Percentiles rank a stretch among this genome's conserved stretches.
phyloP scores from a whole-genome alignment of 2,888 invertebrate species.

The Trissoscelio sp. region DNA sequence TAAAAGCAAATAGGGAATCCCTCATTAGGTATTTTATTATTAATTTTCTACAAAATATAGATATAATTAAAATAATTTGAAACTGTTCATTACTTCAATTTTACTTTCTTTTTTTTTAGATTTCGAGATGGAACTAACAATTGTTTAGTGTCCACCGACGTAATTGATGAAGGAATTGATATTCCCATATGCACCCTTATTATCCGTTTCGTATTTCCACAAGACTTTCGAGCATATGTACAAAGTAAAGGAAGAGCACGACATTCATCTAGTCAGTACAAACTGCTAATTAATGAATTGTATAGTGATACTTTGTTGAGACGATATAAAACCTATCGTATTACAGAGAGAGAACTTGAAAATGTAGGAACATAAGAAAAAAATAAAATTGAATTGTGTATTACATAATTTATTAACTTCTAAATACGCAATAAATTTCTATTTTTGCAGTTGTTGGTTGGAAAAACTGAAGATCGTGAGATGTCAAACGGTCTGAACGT shows the following conservation, averaged over 20 bases:
- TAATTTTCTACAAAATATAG: too few relatives aligned
- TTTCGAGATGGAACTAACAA: constrained; percentile 87
- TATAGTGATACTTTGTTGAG: constrained; percentile 76
- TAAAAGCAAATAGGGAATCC: constrained; percentile 85
- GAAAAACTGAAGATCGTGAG: not conserved
- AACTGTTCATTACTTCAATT: too few relatives aligned
- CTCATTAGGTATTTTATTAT: constrained; percentile 83
- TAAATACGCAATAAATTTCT: too few relatives aligned
- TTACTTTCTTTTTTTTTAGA: constrained; percentile 76
- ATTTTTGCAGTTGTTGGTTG: constrained; percentile 36
- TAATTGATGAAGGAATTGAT: constrained; percentile 96
- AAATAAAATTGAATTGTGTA: not conserved
- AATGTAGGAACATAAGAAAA: not conserved
- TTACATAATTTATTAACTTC: too few relatives aligned
- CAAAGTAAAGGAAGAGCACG: constrained; percentile 96
- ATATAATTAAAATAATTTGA: not conserved
- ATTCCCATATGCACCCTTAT: constrained; percentile 92
- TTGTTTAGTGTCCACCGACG: constrained; percentile 89
- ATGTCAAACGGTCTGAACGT: not conserved
- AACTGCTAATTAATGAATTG: constrained; percentile 84
- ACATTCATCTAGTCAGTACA: constrained; percentile 86
- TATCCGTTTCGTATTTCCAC: constrained; percentile 88
- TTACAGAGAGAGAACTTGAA: not conserved
- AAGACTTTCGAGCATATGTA: constrained; percentile 92
- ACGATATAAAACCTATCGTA: constrained; percentile 83